Percentiles rank a stretch among this genome's conserved stretches.
phyloP scores from a whole-genome alignment of 2,797 vertebrate species.

The Urocyon cinereoargenteus region DNA sequence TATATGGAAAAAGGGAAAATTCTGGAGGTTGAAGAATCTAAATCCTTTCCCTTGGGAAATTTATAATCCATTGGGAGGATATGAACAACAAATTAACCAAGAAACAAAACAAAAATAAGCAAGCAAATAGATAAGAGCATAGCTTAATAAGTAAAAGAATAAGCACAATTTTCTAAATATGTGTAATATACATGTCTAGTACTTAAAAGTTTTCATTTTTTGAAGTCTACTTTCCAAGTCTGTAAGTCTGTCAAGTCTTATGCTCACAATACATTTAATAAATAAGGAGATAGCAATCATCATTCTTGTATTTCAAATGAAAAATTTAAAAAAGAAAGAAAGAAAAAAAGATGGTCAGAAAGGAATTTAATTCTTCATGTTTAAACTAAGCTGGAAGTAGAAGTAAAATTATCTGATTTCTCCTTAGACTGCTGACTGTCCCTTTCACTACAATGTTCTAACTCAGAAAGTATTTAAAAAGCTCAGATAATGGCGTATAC shows the following conservation, averaged over 20 bases:
- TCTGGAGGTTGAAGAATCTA: background rate
- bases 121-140: background rate
- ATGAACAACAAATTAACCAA: background rate
- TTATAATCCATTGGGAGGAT: background rate
- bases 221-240: background rate
- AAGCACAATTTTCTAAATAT: background rate
- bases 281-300: background rate
- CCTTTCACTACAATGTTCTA: background rate
- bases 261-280: background rate
- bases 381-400: background rate
- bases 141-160: background rate
- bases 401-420: background rate
- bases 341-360: background rate
- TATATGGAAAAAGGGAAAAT: background rate
- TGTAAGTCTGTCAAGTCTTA: background rate
- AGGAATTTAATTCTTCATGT: background rate
- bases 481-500: background rate
- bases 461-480: background rate
- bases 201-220: background rate
- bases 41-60: background rate
- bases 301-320: background rate
- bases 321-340: background rate
- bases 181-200: background rate
- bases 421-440: background rate
- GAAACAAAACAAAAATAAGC: background rate